Percentiles rank a stretch among this genome's conserved stretches.
phyloP scores from a whole-genome alignment of 2,888 invertebrate genomes.

The Ectemnius lituratus region DNA sequence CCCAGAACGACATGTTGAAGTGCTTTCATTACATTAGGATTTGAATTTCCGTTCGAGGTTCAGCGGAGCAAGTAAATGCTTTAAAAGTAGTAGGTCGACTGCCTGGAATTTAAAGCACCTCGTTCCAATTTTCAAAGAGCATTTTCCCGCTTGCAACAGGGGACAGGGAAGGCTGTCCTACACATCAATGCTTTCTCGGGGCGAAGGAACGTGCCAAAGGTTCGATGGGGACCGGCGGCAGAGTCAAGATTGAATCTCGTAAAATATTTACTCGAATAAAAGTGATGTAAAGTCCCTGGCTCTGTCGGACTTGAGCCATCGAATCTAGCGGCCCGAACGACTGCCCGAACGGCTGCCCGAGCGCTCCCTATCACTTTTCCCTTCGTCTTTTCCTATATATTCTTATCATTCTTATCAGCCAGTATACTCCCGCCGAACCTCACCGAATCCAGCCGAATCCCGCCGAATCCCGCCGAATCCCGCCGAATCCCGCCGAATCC shows the following conservation, averaged over 20 bases:
- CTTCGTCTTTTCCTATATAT: not conserved
- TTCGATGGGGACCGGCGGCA: not conserved
- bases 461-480: no score
- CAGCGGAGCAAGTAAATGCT: no score
- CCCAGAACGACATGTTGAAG: no score
- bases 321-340: conserved; percentile 12
- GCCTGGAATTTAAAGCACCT: no score
- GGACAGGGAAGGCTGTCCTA: no score
- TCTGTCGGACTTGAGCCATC: conserved; percentile 33
- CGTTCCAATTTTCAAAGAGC: no score
- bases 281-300: conserved; percentile 43
- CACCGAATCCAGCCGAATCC: not conserved
- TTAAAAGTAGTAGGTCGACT: no score
- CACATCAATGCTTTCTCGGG: no score
- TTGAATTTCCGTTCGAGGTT: no score
- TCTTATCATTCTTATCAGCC: not conserved
- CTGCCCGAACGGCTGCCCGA: conserved; percentile 21
- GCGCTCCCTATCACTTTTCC: not conserved
- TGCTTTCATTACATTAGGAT: no score
- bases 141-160: no score
- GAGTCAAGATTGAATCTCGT: conserved; percentile 44
- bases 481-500: not conserved
- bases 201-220: conserved; percentile 1
- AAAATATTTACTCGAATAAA: conserved; percentile 50
- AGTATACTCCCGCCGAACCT: not conserved